phyloP scores from a whole-genome alignment of 2,113 vertebrate species.

The Neolamprologus brichardi region DNA sequence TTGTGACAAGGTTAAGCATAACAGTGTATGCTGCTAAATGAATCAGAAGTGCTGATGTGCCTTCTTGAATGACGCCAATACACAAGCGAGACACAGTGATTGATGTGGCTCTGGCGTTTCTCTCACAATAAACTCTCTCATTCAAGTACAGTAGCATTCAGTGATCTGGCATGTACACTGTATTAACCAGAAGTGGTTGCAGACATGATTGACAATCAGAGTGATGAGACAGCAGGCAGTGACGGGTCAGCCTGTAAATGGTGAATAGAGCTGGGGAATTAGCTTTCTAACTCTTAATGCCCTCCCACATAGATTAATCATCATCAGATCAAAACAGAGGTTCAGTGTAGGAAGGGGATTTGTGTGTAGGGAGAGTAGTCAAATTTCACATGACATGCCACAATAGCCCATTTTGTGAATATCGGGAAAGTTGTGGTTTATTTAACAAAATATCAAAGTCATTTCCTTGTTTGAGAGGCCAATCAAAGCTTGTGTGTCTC shows the following conservation, averaged over 20 bases:
- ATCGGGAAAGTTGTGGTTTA: neutral
- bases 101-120: neutral
- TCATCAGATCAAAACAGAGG: neutral
- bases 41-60: neutral
- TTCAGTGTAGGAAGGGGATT: neutral
- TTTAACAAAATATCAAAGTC: neutral
- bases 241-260: neutral
- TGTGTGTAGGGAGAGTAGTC: neutral
- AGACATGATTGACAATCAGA: neutral
- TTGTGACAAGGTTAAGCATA: neutral
- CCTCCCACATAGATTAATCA: slow-evolving; percentile 14
- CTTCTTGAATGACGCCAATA: neutral
- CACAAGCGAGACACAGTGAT: neutral
- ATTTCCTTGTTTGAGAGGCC: neutral
- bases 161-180: neutral
- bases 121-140: neutral
- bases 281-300: neutral
- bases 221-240: neutral
- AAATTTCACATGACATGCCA: neutral
- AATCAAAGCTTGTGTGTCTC: neutral
- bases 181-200: neutral
- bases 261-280: neutral
- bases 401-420: neutral
- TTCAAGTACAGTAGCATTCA: neutral
- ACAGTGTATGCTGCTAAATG: neutral